Percentiles rank a stretch among this genome's conserved stretches.
phyloP scores from a whole-genome alignment of 2,113 vertebrate species.

The Aix galericulata region DNA sequence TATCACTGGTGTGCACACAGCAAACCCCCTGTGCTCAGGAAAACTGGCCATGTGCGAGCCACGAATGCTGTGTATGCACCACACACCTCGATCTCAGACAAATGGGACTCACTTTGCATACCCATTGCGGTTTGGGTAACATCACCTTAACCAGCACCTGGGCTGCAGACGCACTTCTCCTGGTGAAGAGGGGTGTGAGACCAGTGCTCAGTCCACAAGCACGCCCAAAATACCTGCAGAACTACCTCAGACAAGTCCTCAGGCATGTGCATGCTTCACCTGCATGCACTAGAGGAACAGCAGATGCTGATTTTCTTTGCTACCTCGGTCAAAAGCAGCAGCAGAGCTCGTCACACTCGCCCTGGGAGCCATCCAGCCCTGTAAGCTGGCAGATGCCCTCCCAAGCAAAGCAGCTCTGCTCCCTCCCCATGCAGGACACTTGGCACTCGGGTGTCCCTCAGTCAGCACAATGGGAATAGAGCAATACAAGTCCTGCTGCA shows the following conservation, averaged over 20 bases:
- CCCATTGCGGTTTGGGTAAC: background rate
- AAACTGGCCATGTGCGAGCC: background rate
- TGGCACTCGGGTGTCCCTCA: background rate
- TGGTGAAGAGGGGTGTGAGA: background rate
- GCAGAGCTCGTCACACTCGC: background rate
- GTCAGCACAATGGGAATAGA: background rate
- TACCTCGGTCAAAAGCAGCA: background rate
- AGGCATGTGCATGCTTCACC: background rate
- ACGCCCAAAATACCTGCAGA: background rate
- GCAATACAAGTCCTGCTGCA: conserved; percentile 37
- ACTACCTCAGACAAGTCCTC: background rate
- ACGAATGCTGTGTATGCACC: rapidly evolving
- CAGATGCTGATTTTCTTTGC: background rate
- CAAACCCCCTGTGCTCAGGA: background rate
- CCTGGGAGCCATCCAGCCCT: background rate
- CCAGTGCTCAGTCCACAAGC: background rate
- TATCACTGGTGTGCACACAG: background rate
- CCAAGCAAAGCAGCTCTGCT: background rate
- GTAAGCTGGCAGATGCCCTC: background rate
- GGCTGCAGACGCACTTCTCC: background rate
- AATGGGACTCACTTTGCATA: background rate
- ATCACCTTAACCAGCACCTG: background rate
- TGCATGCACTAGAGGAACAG: background rate
- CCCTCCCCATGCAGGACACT: background rate
- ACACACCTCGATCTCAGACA: background rate